Evolutionary conservation across 2,797 vertebrate genomes (phyloP), one percentile per base, ranked within the genome.

Genomic region (Poeciliopsis infans): DNA sequence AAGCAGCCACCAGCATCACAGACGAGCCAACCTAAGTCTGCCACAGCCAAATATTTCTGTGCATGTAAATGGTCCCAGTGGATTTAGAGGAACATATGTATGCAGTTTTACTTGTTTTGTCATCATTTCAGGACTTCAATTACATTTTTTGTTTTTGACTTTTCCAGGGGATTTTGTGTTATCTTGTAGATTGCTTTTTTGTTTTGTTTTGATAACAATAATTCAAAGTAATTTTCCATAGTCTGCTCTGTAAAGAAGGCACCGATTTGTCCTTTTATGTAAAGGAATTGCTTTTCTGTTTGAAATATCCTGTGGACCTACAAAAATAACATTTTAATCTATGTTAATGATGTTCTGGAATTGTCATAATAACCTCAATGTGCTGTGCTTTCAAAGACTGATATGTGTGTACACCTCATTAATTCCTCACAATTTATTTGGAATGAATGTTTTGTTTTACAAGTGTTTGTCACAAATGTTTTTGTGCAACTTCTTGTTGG

Each of bases 1-100:
- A 79, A 61, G 53, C 78, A 45, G 53, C 31, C 7, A 8, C 12
- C 20, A 74, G 74, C n/a, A 8, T 71, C 13, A 76, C 71, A 71
- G 41, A 64, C 18, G 70, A 71, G 53, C 70, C 43, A 28, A n/a
- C 39, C 28, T 39, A 25, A 71, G 41, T 77, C 55, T 79, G 41
- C 61, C 45, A 39, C 20, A 47, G 25, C 16, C 45, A 73, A 39
- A 47, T 64, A 45, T 75, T 23, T n/a, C 23, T 72, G 64, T 68
- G 23, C 20, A 28, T 33, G n/a, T 46, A 53, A 80, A 49, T 68
- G 57, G 70, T 74, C 41, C 33, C n/a, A n/a, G 33, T 80, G 28
- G 28, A 43, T 71, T 77, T 39, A 16, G 25, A 71, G 53, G 31
- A 53, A n/a, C 47, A 66, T 59, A 31, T 1, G 18, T 69, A 41